Evolutionary conservation across 2,888 invertebrate species (phyloP).

Genomic region (Galeopsomyia nigrocyanea): DNA sequence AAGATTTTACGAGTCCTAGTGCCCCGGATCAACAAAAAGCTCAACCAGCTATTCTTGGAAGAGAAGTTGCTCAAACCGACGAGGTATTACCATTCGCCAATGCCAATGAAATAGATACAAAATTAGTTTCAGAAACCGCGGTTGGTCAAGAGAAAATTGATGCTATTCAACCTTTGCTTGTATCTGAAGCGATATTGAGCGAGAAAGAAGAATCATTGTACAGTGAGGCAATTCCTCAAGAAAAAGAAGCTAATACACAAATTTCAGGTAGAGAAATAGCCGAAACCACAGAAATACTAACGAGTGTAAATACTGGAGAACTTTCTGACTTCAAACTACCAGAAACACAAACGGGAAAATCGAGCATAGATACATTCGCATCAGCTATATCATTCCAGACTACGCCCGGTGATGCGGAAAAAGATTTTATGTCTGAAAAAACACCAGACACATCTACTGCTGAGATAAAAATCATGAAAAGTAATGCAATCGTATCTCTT

Average conservation of each 20-base stretch:
- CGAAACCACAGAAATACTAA: constrained; percentile 63
- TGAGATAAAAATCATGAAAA: constrained; percentile 59
- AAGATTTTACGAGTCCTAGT: constrained; percentile 43
- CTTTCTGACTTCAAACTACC: constrained; percentile 52
- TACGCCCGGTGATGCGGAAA: constrained; percentile 56
- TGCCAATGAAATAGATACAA: constrained; percentile 50
- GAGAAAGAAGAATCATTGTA: constrained; percentile 54
- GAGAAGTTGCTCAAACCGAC: constrained; percentile 65
- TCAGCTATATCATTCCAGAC: constrained; percentile 56
- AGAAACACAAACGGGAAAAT: constrained; percentile 54
- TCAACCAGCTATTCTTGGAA: constrained; percentile 57
- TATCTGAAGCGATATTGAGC: constrained; percentile 56
- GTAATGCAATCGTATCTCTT: constrained; percentile 59
- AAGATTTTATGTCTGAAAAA: constrained; percentile 42
- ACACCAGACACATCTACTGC: constrained; percentile 63
- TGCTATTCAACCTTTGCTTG: constrained; percentile 53
- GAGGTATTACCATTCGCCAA: constrained; percentile 55
- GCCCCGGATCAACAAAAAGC: constrained; percentile 48
- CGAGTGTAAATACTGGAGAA: constrained; percentile 56
- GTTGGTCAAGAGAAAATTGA: constrained; percentile 57
- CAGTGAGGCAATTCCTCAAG: constrained; percentile 55
- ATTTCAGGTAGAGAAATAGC: constrained; percentile 64
- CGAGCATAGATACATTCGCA: constrained; percentile 56
- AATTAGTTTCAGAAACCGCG: constrained; percentile 34
- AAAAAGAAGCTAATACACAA: constrained; percentile 52